These are phyloP conservation scores for Oligia fasciuncula DNA, from an alignment of 2,888 invertebrate species.

Conservation along the genomic window DNA sequence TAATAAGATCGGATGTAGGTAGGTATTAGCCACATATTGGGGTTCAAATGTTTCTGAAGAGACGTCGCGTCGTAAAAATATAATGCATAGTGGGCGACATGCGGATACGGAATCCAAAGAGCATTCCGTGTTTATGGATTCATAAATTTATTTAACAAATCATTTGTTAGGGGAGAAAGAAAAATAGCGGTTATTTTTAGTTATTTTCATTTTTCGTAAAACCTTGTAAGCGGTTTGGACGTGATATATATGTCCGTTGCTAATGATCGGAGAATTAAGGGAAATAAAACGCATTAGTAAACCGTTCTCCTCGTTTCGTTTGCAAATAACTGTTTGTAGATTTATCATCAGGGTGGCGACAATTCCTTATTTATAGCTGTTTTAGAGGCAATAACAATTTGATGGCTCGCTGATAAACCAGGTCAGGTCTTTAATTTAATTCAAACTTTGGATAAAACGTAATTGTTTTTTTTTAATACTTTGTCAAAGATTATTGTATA, in stretches of 20 bases:
- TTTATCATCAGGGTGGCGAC: constrained; percentile 32
- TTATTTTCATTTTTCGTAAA: constrained; percentile 58
- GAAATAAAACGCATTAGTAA: constrained; percentile 51
- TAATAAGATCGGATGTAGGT: neutral
- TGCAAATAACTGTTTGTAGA: constrained; percentile 23
- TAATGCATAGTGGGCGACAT: constrained; percentile 61
- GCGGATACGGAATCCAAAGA: constrained; percentile 60
- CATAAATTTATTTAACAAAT: constrained; percentile 64
- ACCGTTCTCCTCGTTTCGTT: constrained; percentile 22
- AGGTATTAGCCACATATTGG: constrained; percentile 36
- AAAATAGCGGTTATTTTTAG: constrained; percentile 56
- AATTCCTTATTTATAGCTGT: constrained; percentile 33
- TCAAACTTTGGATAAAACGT: too few species aligned
- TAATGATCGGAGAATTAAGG: constrained; percentile 61
- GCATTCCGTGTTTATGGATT: constrained; percentile 67
- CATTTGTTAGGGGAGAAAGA: constrained; percentile 56
- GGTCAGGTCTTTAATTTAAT: constrained; percentile 15
- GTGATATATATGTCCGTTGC: constrained; percentile 52
- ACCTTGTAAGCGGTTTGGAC: constrained; percentile 50
- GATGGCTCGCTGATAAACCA: constrained; percentile 19
- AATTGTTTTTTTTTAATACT: neutral
- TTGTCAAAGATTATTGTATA: neutral
- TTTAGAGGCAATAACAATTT: constrained; percentile 43
- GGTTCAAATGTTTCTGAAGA: constrained; percentile 61
- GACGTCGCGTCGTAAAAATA: constrained; percentile 62